Base-by-base conservation (phyloP, 2,888 invertebrate genomes). In the Fragum sueziense region DNA sequence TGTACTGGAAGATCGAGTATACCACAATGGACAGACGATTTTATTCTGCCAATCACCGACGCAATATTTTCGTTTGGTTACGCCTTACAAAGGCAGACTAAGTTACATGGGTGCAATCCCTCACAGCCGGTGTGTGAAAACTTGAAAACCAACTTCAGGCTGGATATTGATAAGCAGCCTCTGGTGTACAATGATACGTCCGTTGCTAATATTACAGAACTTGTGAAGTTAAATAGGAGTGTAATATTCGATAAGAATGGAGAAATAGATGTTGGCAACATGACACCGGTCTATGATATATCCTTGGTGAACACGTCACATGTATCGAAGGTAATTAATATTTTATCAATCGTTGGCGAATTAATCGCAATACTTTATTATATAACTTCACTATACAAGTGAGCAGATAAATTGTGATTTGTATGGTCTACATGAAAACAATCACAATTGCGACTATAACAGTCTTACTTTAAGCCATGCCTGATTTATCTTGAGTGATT, bases 11-110 rank as follows among this genome's bases (percentile, higher is more conserved):
- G 51, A 51, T 67, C 41, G 11, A 33, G 62, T 22, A 51, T 76
- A 6, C 70, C 82, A 54, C 54, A 51, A 4, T 78, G 80, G 76
- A 73, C 62, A 25, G 79, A 82, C 27, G 79, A 86, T 51, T 82
- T 85, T 52, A 80, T 86, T 9, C 76, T 82, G 4, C 52, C 85
- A 14, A 76, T 82, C 0, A 76, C 90, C 1, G 89, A 91, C 68
- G 87, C 89, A 17, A 85, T 89, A 7, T 90, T 88, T 74, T 88
- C 87, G 0, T 71, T 90, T 34, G 87, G 86, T 0, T 82, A 85
- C 14, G 88, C 88, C 7, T 62, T 90, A 9, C 85, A 87, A 57
- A 57, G 82, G 29, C 79, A 81, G n/a, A 70, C 71, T 9, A 20
- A 27, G 11, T 54, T 69, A 11, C 70, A 72, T 17, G 87, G 87